A percentile compares a stretch with the other conserved stretches of the same genome.
Conservation (phyloP, 2,888 invertebrate species). For the Eutolmus rufibarbis region DNA sequence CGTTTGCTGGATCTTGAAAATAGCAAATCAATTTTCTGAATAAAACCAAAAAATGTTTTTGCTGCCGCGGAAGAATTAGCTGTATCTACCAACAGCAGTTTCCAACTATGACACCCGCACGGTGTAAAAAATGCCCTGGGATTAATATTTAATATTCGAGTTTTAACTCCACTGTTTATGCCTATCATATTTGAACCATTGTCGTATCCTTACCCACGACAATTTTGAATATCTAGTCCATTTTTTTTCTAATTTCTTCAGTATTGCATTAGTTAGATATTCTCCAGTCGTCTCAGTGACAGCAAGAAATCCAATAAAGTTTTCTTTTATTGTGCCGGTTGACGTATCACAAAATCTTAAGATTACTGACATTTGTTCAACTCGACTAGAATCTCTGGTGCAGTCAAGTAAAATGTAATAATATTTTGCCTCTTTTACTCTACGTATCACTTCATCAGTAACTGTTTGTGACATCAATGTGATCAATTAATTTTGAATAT, state of each 20-base stretch:
- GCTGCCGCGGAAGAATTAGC: neutral
- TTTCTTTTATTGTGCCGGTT: neutral
- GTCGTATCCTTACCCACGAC: too few species aligned
- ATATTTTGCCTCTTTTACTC: slow-evolving; percentile 9
- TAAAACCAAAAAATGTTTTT: neutral
- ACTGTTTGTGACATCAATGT: slow-evolving; percentile 12
- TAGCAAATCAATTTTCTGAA: slow-evolving; percentile 7
- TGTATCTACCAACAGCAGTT: neutral
- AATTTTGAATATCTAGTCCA: neutral
- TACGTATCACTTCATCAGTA: neutral
- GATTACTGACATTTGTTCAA: slow-evolving; percentile 2
- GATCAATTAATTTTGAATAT: neutral
- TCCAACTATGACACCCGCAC: neutral
- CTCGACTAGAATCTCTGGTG: neutral
- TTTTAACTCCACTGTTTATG: neutral
- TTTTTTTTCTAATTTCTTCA: neutral
- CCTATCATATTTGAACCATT: neutral
- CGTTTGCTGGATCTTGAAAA: neutral
- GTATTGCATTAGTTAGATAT: neutral
- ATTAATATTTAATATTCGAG: neutral
- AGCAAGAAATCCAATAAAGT: neutral
- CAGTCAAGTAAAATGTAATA: neutral
- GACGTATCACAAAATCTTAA: neutral
- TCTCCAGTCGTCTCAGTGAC: neutral
- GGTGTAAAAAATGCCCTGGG: neutral